Percentiles rank a stretch among this genome's conserved stretches.
phyloP scores from a whole-genome alignment of 1,140 invertebrate genomes.

The Orussus abietinus region DNA sequence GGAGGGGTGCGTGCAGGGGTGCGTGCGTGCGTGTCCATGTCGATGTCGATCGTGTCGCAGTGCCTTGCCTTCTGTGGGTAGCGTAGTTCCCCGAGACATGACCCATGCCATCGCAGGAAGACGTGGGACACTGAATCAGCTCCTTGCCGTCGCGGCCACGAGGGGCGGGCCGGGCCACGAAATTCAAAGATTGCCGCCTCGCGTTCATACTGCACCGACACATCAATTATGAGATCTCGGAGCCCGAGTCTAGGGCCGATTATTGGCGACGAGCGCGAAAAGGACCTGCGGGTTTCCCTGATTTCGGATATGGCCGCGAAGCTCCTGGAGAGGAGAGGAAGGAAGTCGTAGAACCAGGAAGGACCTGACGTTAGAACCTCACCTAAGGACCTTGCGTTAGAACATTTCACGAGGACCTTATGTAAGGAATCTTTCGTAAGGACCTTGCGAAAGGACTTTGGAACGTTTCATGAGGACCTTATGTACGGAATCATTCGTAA shows the following conservation, averaged over 20 bases:
- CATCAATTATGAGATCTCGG: slow-evolving; percentile 1
- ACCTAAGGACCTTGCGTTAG: too few species aligned
- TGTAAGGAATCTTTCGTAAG: too few species aligned
- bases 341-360: too few species aligned
- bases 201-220: slow-evolving; percentile 50
- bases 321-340: slow-evolving; percentile 13
- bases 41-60: slow-evolving; percentile 30
- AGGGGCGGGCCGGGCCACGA: slow-evolving; percentile 45
- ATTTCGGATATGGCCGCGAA: slow-evolving; percentile 4
- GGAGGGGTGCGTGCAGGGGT: slow-evolving; percentile 18
- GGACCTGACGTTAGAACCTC: too few species aligned
- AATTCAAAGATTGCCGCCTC: slow-evolving; percentile 52
- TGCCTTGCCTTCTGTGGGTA: slow-evolving; percentile 66
- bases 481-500: too few species aligned
- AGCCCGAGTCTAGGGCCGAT: too few species aligned
- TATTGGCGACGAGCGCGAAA: neutral
- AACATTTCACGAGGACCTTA: too few species aligned
- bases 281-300: neutral
- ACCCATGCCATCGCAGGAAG: slow-evolving; percentile 71
- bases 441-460: too few species aligned
- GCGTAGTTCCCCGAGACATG: slow-evolving; percentile 72
- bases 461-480: too few species aligned
- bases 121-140: slow-evolving; percentile 69
- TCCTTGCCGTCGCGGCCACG: slow-evolving; percentile 64
- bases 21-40: slow-evolving; percentile 29